Conservation (phyloP, 2,888 invertebrate species). For the Netelia inedita region DNA sequence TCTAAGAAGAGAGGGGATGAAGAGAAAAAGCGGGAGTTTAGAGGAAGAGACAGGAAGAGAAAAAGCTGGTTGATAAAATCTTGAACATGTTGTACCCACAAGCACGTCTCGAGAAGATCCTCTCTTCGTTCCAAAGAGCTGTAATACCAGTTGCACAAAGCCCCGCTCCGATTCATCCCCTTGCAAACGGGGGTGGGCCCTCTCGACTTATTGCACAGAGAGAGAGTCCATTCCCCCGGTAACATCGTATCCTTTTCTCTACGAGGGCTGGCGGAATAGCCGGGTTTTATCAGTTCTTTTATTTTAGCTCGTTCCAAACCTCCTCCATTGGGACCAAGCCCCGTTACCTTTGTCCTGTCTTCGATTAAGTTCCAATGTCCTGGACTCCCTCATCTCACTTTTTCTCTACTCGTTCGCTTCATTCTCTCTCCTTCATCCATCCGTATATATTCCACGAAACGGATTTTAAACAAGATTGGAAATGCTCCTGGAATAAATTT, state of each 20-base stretch:
- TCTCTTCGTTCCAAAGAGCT: constrained; percentile 23
- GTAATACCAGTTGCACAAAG: constrained; percentile 36
- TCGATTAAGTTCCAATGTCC: constrained; percentile 71
- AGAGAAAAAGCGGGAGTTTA: neutral
- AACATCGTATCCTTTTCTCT: constrained; percentile 26
- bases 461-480: constrained; percentile 71
- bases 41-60: neutral
- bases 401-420: neutral
- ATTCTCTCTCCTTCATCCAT: neutral
- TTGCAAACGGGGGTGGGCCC: neutral
- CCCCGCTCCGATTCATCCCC: neutral
- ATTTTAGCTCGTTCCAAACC: constrained; percentile 60
- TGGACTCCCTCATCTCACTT: neutral
- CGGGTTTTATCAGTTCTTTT: constrained; percentile 68
- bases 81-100: constrained; percentile 41
- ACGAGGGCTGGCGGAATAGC: neutral
- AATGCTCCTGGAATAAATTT: constrained; percentile 77
- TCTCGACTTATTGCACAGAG: constrained; percentile 43
- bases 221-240: constrained; percentile 9
- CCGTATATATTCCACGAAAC: neutral
- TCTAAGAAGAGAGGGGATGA: neutral
- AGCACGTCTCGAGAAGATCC: constrained; percentile 33
- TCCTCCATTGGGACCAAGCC: constrained; percentile 15
- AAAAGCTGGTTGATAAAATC: constrained; percentile 41
- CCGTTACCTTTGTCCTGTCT: constrained; percentile 64